Base-by-base conservation (phyloP, 2,797 vertebrate genomes). In the Poeciliopsis infans region DNA sequence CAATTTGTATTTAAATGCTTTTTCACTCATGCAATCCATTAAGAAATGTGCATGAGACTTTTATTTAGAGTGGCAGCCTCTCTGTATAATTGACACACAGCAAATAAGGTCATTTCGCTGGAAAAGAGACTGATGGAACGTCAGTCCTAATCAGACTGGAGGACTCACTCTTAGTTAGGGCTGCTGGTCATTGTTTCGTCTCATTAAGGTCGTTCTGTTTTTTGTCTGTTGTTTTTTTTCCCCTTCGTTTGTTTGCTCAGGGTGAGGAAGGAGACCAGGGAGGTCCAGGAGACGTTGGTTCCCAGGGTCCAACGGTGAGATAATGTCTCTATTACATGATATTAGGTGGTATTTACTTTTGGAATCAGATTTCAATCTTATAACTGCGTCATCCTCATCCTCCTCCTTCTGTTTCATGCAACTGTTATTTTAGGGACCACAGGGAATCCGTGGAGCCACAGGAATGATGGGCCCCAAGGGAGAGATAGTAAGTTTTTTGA, bases 231-330 rank as follows among this genome's bases (percentile, higher is more conserved):
- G 41, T 39, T 78, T 11, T 69, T 53, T 69, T 8, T 75, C 10
- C 5, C 47, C 49, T 51, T 53, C n/a, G 46, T 45, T 82, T 1
- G 5, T 47, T 82, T 89, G 77, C 79, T 78, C 76, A 99, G 98
- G 98, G 98, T 78, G 97, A 98, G 92, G 98, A 99, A 92, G 98
- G 98, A 61, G 97, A 98, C 31, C 97, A 99, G 91, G 98, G 98
- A 85, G 90, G 85, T 74, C 57, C 81, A 23, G 98, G 98, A 84
- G 97, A 98, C 57, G 94, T 97, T 3, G 98, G 98, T 88, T 80
- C 97, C 86, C 97, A 97, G 95, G 98, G 98, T 90, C 94, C 96
- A 86, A 95, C 82, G 88, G 98, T 99, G 92, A 96, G 95, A 83
- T 33, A 0, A 28, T 46, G 4, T 45, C 7, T 57, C 87, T 79